Evolutionary conservation across 2,797 vertebrate genomes (phyloP), one percentile per base, ranked within the genome.

Genomic region (Coregonus suidteri): DNA sequence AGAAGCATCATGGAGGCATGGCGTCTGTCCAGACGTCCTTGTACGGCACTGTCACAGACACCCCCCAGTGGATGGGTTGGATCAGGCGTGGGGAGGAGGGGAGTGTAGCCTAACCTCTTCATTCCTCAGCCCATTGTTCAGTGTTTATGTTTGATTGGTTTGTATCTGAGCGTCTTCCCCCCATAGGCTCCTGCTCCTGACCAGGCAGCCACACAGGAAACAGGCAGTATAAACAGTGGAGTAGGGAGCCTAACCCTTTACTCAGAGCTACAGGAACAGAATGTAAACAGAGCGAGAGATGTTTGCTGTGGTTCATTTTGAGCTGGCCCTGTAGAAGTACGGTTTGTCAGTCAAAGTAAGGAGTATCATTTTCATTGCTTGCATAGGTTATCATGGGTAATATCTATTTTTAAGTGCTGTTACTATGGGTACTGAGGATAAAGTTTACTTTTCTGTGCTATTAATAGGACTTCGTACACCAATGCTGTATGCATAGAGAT

Each of bases 181-280:
- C 84, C 83, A 75, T 77, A 81, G 80, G 86, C 88, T 89, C 81
- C 85, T 25, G 3, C 20, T 25, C 41, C 20, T 64, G 59, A 25
- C 62, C 71, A 81, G 89, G 79, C 89, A 89, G 88, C 86, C 85
- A 82, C 84, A 87, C 90, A 93, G 92, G 93, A 94, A 93, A 88
- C 87, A 84, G 69, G 79, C 80, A 88, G 84, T 85, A 80, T 93
- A 93, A 94, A 94, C 91, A 92, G 71, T 75, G 70, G 75, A 83
- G 77, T 84, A 76, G 72, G 82, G 79, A 89, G 80, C 81, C 84
- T 81, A 47, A 76, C 81, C 82, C 82, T 80, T 20, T 72, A 77
- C 79, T 84, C 77, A 31, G 81, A 83, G 80, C 82, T 82, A 80
- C 75, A 87, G 34, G 84, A 82, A 79, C 86, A 76, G 81, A 87